A percentile compares a stretch with the other conserved stretches of the same genome.
Conservation (phyloP, 1,140 invertebrate genomes). For the Bombus confusus region DNA sequence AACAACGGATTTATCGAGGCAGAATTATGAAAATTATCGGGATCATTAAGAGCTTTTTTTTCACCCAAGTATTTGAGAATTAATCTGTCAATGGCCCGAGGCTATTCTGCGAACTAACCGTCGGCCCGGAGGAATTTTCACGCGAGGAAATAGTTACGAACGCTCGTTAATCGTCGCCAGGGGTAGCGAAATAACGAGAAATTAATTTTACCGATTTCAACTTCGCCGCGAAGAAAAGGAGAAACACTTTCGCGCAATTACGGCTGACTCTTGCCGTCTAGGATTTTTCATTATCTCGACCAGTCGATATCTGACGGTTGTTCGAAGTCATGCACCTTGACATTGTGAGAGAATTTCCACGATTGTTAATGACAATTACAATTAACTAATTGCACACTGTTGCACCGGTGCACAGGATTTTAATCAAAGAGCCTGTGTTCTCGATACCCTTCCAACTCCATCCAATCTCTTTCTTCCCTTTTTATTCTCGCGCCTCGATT, state of each 20-base stretch:
- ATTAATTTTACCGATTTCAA: conserved; percentile 57
- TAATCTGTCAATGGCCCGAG: conserved; percentile 34
- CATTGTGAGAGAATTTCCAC: neutral
- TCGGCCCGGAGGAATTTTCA: conserved; percentile 39
- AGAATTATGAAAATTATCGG: conserved; percentile 16
- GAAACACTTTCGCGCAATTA: conserved; percentile 56
- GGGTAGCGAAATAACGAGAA: conserved; percentile 66
- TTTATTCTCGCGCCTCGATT: neutral
- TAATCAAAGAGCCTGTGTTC: neutral
- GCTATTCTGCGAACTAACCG: conserved; percentile 48
- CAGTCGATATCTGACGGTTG: conserved; percentile 10
- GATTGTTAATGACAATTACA: neutral
- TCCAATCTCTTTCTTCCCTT: neutral
- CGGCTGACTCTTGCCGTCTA: conserved; percentile 18
- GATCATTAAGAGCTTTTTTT: neutral
- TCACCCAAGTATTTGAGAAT: conserved; percentile 23
- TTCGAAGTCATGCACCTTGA: neutral
- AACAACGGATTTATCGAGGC: neutral
- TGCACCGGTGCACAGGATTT: neutral
- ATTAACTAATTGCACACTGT: too few species aligned
- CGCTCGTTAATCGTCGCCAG: conserved; percentile 62
- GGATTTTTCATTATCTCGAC: conserved; percentile 56
- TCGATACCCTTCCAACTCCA: neutral
- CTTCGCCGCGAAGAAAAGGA: conserved; percentile 42
- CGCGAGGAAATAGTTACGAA: neutral